These are phyloP conservation scores for Tupiocoris notatus DNA, from an alignment of 2,888 invertebrate species.

Conservation along the genomic window DNA sequence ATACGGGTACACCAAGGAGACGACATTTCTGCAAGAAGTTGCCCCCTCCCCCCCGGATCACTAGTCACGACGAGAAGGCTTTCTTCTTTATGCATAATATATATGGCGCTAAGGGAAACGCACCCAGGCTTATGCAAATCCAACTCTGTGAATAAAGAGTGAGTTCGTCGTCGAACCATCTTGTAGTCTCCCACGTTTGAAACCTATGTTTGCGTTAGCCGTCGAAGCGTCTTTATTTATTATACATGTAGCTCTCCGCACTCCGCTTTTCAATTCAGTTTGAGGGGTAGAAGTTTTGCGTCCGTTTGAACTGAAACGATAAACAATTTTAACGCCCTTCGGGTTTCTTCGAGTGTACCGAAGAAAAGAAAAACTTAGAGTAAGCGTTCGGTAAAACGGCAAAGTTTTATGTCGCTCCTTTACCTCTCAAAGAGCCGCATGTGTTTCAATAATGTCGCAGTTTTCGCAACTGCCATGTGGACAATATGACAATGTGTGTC, in stretches of 20 bases:
- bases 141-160: conserved; percentile 42
- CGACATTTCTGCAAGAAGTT: no score
- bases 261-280: neutral
- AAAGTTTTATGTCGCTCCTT: no score
- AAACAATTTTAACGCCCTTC: conserved; percentile 26
- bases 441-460: no score
- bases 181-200: conserved; percentile 41
- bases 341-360: neutral
- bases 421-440: no score
- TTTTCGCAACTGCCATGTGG: no score
- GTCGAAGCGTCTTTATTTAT: conserved; percentile 27
- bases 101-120: conserved; percentile 46
- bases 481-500: no score
- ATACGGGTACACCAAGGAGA: no score
- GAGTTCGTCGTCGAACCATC: conserved; percentile 33
- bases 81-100: conserved; percentile 45
- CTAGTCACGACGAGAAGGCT: neutral
- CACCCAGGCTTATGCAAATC: conserved; percentile 47
- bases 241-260: conserved; percentile 31
- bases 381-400: neutral
- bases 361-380: neutral
- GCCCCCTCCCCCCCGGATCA: neutral
- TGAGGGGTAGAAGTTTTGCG: neutral
- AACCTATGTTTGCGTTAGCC: conserved; percentile 35
- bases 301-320: conserved; percentile 8